These are phyloP conservation scores for human (Homo sapiens) DNA, from an alignment of 2,113 vertebrate genomes.

Conservation along the genomic window DNA sequence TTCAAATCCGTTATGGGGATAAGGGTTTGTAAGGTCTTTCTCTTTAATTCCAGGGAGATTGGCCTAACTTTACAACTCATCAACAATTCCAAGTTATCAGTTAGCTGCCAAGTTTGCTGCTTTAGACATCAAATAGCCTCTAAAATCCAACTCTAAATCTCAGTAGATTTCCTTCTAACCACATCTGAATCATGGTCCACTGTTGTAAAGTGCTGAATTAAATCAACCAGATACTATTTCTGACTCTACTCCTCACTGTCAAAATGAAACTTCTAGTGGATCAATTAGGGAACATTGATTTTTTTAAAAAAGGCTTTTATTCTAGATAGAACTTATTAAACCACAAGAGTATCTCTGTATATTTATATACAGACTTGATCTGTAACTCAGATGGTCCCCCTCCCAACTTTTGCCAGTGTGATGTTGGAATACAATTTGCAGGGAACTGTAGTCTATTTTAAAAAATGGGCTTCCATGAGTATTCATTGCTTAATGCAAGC, in stretches of 20 bases:
- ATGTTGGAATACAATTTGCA: neutral
- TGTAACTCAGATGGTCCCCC: neutral
- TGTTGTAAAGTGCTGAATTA: constrained; percentile 71
- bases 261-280: constrained; percentile 61
- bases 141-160: constrained; percentile 56
- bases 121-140: constrained; percentile 61
- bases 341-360: constrained; percentile 41
- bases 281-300: constrained; percentile 71
- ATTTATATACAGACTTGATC: constrained; percentile 30
- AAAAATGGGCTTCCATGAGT: neutral
- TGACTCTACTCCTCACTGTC: constrained; percentile 47
- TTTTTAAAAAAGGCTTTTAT: constrained; percentile 63
- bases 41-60: constrained; percentile 47
- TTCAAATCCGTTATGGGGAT: constrained; percentile 41
- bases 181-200: constrained; percentile 51
- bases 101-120: constrained; percentile 69
- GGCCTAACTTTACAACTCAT: constrained; percentile 55
- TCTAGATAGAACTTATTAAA: constrained; percentile 52
- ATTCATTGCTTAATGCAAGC: constrained; percentile 43
- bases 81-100: constrained; percentile 69
- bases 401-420: neutral
- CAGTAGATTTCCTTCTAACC: constrained; percentile 55
- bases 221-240: constrained; percentile 65
- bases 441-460: constrained; percentile 19
- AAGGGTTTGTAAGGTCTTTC: neutral